Base-by-base conservation (phyloP, 2,113 vertebrate genomes). In the Ascaphus truei region DNA sequence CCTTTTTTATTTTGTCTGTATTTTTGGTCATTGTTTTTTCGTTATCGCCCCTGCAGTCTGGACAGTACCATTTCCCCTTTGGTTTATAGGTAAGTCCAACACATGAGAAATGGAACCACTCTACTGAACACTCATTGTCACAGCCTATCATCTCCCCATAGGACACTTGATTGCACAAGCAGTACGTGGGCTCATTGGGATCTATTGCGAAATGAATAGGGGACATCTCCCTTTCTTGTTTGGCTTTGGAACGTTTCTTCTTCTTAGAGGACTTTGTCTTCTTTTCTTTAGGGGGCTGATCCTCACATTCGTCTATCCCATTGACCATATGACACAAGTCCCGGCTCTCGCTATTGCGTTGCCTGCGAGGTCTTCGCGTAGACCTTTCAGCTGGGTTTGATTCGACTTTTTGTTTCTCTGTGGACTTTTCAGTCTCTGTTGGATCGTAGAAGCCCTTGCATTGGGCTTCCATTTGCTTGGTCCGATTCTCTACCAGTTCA, bases 21-120 rank as follows among this genome's bases (percentile, higher is more conserved):
- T 90, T 94, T 90, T 93, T 98, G 93, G 95, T 95, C 94, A 98
- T 98, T 0, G 95, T 98, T 85, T 96, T 98, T 90, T 98, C 95
- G 71, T 84, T 96, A 86, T 96, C 95, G 79, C 94, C 94, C 80
- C 94, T 91, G 83, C 95, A 98, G 77, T 95, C 95, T 55, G 95
- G 95, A 79, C 95, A 98, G 76, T 93, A 98, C 95, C 95, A 98
- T 71, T 94, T 96, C 61, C 95, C 95, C 83, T 98, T 98, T 52
- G 94, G 95, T 76, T 98, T 98, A 77, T 98, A 98, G 3, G 95
- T 98, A 51, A 98, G 92, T 67, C 92, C 94, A 72, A 98, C 94
- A 30, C 94, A 98, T 0, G 94, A 95, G 39, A 96, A 98, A 81
- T 98, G 95, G 86, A 96, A 98, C 95, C 95, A 98, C 73, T 98